phyloP scores from a whole-genome alignment of 2,888 invertebrate genomes.

The Nomada ferruginata region DNA sequence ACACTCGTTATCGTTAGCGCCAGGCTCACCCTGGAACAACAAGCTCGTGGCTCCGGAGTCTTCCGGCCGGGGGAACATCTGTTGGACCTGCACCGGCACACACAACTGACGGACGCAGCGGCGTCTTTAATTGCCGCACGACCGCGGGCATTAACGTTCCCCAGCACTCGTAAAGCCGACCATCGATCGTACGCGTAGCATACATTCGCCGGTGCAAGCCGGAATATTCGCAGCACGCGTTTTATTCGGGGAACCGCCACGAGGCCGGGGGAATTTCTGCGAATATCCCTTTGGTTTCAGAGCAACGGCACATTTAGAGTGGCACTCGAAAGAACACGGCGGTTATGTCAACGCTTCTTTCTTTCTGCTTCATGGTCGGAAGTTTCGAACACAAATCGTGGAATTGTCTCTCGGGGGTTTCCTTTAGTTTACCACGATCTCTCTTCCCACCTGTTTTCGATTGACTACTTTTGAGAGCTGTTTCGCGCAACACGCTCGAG shows the following conservation, averaged over 20 bases:
- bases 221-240: not conserved
- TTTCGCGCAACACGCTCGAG: too few species aligned
- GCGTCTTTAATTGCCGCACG: constrained; percentile 32
- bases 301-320: not conserved
- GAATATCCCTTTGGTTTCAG: too few species aligned
- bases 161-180: constrained; percentile 16
- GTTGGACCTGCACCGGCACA: constrained; percentile 5
- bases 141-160: constrained; percentile 35
- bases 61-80: constrained; percentile 26
- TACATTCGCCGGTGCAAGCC: too few species aligned
- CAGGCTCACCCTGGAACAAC: constrained; percentile 24
- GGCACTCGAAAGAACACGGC: not conserved
- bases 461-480: too few species aligned
- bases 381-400: not conserved
- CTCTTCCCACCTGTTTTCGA: not conserved
- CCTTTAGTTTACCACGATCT: not conserved
- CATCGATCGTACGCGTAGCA: constrained; percentile 6
- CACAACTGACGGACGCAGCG: constrained; percentile 23
- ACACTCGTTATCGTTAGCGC: constrained; percentile 52
- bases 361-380: too few species aligned
- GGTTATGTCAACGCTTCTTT: not conserved
- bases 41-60: constrained; percentile 5
- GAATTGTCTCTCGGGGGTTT: not conserved
- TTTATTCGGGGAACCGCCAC: not conserved
- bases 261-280: not conserved